Percentiles rank a stretch among this genome's conserved stretches.
These are phyloP conservation scores for Chlorops oryzae DNA, from an alignment of 1,140 invertebrate species.

Conservation along the genomic window DNA sequence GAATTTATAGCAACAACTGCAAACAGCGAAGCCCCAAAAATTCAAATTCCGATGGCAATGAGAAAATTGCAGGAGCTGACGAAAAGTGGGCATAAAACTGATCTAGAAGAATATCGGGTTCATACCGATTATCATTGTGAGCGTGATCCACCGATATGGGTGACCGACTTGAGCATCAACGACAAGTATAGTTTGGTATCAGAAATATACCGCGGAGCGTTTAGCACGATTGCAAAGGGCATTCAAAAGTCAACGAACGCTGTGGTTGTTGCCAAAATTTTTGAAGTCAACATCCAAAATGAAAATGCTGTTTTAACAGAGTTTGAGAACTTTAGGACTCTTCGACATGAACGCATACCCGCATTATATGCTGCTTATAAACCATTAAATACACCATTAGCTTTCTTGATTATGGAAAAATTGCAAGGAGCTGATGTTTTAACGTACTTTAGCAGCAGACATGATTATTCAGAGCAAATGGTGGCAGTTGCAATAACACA, in stretches of 20 bases:
- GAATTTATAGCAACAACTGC: conserved; percentile 66
- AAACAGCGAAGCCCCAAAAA: conserved; percentile 58
- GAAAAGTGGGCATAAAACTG: conserved; percentile 66
- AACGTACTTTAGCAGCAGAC: conserved; percentile 76
- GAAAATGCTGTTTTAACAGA: conserved; percentile 66
- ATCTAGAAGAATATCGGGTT: conserved; percentile 57
- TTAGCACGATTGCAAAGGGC: conserved; percentile 78
- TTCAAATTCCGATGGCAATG: conserved; percentile 73
- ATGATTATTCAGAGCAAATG: conserved; percentile 86
- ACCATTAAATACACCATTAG: conserved; percentile 57
- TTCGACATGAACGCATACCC: conserved; percentile 81
- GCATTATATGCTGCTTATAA: conserved; percentile 67
- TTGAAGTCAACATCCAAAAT: conserved; percentile 63
- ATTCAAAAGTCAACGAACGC: conserved; percentile 65
- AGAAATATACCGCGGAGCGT: conserved; percentile 75
- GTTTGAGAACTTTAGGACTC: conserved; percentile 70
- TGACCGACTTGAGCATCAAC: conserved; percentile 56
- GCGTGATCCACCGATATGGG: conserved; percentile 66
- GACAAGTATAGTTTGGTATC: conserved; percentile 77
- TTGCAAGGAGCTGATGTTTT: conserved; percentile 87
- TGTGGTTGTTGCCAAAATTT: conserved; percentile 71
- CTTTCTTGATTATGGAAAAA: conserved; percentile 76
- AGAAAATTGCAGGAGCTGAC: conserved; percentile 75
- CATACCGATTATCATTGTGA: conserved; percentile 70
- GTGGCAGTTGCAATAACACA: conserved; percentile 78